These are phyloP conservation scores for Ramphastos sulfuratus DNA, from an alignment of 2,113 vertebrate species.

Conservation along the genomic window DNA sequence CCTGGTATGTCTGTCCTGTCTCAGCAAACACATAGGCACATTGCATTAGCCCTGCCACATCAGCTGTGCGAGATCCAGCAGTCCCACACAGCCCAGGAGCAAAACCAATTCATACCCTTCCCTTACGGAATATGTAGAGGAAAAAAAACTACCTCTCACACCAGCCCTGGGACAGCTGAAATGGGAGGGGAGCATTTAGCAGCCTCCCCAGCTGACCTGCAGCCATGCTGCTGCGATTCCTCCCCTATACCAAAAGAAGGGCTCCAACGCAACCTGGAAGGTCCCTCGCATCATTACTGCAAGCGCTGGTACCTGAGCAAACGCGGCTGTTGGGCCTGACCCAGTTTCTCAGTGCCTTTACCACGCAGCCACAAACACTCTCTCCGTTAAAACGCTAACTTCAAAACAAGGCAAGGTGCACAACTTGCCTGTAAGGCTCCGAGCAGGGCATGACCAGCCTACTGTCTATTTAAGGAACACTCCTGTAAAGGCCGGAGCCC, in stretches of 20 bases:
- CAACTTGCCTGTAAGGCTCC: rapidly evolving
- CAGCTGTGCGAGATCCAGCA: not conserved
- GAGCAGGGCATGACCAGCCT: rapidly evolving
- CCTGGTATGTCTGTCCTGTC: not conserved
- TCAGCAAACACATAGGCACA: rapidly evolving
- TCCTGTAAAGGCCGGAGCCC: rapidly evolving
- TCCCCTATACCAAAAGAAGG: rapidly evolving
- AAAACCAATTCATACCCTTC: rapidly evolving
- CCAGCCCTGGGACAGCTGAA: rapidly evolving
- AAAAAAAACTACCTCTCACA: not conserved
- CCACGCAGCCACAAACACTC: not conserved
- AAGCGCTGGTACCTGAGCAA: rapidly evolving
- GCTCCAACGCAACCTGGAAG: rapidly evolving
- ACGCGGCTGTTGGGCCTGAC: rapidly evolving
- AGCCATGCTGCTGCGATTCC: rapidly evolving
- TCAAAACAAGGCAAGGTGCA: not conserved
- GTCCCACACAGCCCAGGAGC: not conserved
- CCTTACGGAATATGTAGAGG: rapidly evolving
- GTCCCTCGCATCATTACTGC: rapidly evolving
- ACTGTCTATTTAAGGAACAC: rapidly evolving
- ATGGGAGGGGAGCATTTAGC: not conserved
- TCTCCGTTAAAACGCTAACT: not conserved
- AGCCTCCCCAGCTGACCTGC: not conserved
- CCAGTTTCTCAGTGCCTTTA: rapidly evolving
- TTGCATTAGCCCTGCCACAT: not conserved